These are phyloP conservation scores for Myotis planiceps DNA, from an alignment of 2,797 vertebrate species.

Conservation along the genomic window DNA sequence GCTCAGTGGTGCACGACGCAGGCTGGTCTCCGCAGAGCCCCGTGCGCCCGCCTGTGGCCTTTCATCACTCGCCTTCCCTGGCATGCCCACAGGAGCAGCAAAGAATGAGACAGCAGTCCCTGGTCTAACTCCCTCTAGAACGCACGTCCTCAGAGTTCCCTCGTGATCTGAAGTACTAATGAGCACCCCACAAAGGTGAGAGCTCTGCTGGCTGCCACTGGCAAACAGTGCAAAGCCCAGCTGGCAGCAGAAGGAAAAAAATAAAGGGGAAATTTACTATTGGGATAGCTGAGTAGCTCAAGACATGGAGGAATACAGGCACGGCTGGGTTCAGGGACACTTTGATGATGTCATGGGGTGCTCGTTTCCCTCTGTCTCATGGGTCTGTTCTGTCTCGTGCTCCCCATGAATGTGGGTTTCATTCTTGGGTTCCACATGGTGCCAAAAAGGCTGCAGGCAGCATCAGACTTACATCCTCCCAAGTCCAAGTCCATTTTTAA, in stretches of 20 bases:
- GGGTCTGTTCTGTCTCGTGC: neutral
- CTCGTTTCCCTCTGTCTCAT: neutral
- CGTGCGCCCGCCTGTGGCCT: accelerated
- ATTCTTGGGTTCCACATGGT: neutral
- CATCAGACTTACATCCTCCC: neutral
- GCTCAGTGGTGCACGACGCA: accelerated
- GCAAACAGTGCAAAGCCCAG: neutral
- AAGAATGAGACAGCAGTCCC: neutral
- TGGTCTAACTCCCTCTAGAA: too few species aligned
- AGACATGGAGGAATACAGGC: neutral
- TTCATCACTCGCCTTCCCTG: too few species aligned
- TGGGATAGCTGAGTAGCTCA: neutral
- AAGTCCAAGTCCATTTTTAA: neutral
- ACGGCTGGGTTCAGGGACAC: neutral
- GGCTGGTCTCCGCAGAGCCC: accelerated
- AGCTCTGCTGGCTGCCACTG: neutral
- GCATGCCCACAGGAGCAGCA: neutral
- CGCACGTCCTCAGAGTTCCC: too few species aligned
- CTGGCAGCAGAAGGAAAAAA: neutral
- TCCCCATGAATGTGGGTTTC: neutral
- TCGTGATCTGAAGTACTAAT: neutral
- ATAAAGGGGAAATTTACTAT: neutral
- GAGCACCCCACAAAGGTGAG: neutral
- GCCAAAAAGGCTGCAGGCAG: neutral
- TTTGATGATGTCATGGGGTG: neutral